phyloP scores from a whole-genome alignment of 2,888 invertebrate genomes.

The Neria commutata region DNA sequence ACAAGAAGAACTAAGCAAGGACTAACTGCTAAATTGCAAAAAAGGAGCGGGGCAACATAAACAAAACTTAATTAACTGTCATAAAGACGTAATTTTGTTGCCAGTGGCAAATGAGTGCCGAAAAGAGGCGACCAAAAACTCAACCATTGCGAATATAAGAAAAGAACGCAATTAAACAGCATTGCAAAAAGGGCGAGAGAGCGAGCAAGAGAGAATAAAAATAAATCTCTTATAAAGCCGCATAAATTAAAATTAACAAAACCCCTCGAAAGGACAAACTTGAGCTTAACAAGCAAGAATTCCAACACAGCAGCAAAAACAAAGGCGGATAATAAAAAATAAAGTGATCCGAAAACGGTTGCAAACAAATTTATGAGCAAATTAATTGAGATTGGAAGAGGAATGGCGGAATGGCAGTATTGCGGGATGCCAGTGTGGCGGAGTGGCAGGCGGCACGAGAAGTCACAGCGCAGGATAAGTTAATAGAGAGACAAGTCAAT shows the following conservation, averaged over 20 bases:
- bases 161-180: slow-evolving; percentile 27
- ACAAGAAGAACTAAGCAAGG: no score
- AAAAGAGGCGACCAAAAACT: not conserved
- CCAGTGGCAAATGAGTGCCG: not conserved
- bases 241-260: slow-evolving; percentile 52
- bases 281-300: not conserved
- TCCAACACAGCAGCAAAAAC: not conserved
- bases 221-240: slow-evolving; percentile 24
- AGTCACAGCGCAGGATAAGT: slow-evolving; percentile 33
- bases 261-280: slow-evolving; percentile 15
- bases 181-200: not conserved
- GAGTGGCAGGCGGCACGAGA: slow-evolving; percentile 6
- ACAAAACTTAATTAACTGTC: slow-evolving; percentile 49
- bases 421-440: slow-evolving; percentile 10
- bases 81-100: slow-evolving; percentile 45
- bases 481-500: slow-evolving; percentile 55
- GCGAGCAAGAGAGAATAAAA: slow-evolving; percentile 1
- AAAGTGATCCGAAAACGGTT: slow-evolving; percentile 26
- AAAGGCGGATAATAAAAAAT: slow-evolving; percentile 5
- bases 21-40: no score
- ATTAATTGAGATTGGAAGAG: slow-evolving; percentile 54
- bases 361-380: slow-evolving; percentile 53
- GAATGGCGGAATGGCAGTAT: slow-evolving; percentile 10
- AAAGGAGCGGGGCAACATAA: slow-evolving; percentile 30
- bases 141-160: not conserved